phyloP scores from a whole-genome alignment of 92 coral and sea anemone species.

The Epizoanthus illoricatus region DNA sequence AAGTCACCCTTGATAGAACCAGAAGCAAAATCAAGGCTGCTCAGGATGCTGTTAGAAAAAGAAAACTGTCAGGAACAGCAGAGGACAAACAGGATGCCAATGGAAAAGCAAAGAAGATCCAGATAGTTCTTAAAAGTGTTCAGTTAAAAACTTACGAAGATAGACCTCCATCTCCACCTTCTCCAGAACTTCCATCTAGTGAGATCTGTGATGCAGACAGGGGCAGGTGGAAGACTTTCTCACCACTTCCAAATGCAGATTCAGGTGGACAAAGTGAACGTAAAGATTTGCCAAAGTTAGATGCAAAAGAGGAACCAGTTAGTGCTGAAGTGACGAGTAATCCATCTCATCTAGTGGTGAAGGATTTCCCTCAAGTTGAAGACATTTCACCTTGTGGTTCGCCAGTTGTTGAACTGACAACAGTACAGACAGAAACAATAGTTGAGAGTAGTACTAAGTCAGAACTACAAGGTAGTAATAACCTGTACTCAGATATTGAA shows the following conservation, averaged over 20 bases:
- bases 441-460: conserved; percentile 38
- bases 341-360: conserved; percentile 5
- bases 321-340: conserved; percentile 29
- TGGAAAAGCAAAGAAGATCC: conserved; percentile 64
- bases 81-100: conserved; percentile 62
- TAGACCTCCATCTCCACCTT: conserved; percentile 21
- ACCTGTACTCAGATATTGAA: conserved; percentile 75
- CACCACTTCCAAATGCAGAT: conserved; percentile 4
- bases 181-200: conserved; percentile 7
- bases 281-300: conserved; percentile 23
- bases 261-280: conserved; percentile 4
- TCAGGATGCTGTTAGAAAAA: conserved; percentile 68
- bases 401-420: conserved; percentile 52
- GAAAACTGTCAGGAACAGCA: conserved; percentile 65
- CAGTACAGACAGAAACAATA: conserved; percentile 31
- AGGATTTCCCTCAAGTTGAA: conserved; percentile 76
- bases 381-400: conserved; percentile 98
- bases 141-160: conserved; percentile 51
- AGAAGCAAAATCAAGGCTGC: conserved; percentile 63
- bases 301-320: conserved; percentile 46
- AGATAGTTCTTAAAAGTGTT: conserved; percentile 56
- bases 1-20: conserved; percentile 61
- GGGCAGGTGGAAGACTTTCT: conserved; percentile 23
- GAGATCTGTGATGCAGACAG: conserved; percentile 33
- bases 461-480: conserved; percentile 31